Base-by-base conservation (phyloP, 2,113 vertebrate species). In the Dryoscopus gambensis region DNA sequence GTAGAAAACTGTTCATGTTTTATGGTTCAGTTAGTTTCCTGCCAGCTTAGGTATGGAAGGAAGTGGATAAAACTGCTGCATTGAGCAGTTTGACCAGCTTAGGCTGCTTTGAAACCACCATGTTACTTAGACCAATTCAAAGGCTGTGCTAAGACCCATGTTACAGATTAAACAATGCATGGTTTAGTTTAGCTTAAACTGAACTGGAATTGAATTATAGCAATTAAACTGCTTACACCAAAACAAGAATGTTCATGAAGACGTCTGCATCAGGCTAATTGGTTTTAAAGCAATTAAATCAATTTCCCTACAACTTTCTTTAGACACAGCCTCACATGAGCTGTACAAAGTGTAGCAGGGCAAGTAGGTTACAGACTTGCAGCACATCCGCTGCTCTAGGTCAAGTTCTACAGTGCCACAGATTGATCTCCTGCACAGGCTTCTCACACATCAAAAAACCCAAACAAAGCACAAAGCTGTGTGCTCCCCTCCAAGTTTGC, bases 1-100 rank as follows among this genome's bases (percentile, higher is more conserved):
- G 62, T 3, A 83, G 86, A 93, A 92, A 70, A 86, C 68, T 59
- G 65, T 28, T 77, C 79, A 44, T 27, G 33, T 92, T 90, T 90
- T 59, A 90, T 8, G 11, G 88, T 81, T 90, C 83, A 76, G 40
- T 77, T 88, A 74, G 79, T 28, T 96, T 94, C 83, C 92, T 93
- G 85, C 37, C 83, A 67, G 75, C 73, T 81, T 42, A 33, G 46
- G 79, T 55, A 84, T 70, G 68, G 94, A 86, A 90, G 83, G 71
- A 92, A 94, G 85, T 84, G 85, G 88, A 92, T 62, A 70, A 57
- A 96, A 83, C 79, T 96, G 90, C 83, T 86, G 55, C 76, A 77
- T 2, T 1, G 11, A 96, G 90, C 79, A 85, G 82, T 55, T 19
- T 65, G 79, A 90, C 88, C 83, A 92, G 75, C 68, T 84, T 21